phyloP scores from a whole-genome alignment of 1,140 invertebrate species.

The Atopsyche davidsoni region DNA sequence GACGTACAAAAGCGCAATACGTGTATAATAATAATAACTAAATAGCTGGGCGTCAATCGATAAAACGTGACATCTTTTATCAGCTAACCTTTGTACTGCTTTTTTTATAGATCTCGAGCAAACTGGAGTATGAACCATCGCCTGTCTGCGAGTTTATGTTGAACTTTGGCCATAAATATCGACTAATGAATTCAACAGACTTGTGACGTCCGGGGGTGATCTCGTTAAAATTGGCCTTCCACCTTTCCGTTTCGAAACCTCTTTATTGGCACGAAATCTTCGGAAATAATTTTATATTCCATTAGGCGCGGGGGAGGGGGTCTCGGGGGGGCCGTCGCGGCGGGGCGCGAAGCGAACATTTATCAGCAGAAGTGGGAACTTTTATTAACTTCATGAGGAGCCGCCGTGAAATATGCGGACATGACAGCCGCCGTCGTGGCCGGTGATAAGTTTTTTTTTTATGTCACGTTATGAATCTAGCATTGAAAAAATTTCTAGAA shows the following conservation, averaged over 20 bases:
- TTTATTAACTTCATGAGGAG: constrained; percentile 3
- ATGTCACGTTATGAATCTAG: no score
- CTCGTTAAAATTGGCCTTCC: no score
- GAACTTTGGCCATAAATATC: constrained; percentile 1
- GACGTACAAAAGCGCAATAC: no score
- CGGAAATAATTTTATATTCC: not conserved
- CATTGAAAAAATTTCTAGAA: no score
- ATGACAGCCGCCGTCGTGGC: constrained; percentile 2
- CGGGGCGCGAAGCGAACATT: not conserved
- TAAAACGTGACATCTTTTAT: constrained; percentile 3
- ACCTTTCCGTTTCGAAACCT: not conserved
- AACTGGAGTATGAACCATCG: no score
- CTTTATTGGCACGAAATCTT: not conserved
- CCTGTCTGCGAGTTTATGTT: no score
- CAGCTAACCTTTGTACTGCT: not conserved
- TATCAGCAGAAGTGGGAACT: constrained; percentile 1
- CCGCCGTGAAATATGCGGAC: constrained; percentile 2
- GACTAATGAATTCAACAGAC: not conserved
- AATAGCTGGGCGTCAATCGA: no score
- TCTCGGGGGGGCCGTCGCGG: not conserved
- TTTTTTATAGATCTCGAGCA: not conserved
- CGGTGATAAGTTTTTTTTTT: no score
- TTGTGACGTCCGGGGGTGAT: no score
- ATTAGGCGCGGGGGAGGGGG: not conserved
- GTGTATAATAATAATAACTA: no score